Percentiles rank a stretch among this genome's conserved stretches.
Evolutionary conservation across 2,797 vertebrate genomes (phyloP).

Genomic region (Argyrosomus regius): DNA sequence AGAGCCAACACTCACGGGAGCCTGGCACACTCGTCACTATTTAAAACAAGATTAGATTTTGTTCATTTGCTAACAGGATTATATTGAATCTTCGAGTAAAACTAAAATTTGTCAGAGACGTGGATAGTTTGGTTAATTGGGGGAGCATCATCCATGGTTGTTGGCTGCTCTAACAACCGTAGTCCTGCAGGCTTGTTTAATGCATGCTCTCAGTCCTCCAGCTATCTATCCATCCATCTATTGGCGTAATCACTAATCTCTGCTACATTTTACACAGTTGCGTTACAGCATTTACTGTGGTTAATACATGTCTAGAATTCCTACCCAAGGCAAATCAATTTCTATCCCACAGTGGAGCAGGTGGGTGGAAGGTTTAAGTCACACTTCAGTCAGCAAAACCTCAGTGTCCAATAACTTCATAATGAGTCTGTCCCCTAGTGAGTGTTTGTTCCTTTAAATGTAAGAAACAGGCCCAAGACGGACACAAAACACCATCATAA

Average conservation of each 20-base stretch:
- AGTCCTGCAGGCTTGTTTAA: slow-evolving; percentile 13
- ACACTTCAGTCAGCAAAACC: slow-evolving; percentile 62
- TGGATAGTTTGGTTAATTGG: slow-evolving; percentile 47
- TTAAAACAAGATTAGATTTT: slow-evolving; percentile 69
- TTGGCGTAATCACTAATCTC: slow-evolving; percentile 25
- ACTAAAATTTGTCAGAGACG: slow-evolving; percentile 32
- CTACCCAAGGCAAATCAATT: slow-evolving; percentile 59
- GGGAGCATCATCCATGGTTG: slow-evolving; percentile 16
- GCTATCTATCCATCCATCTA: slow-evolving; percentile 27
- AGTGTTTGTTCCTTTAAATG: slow-evolving; percentile 50
- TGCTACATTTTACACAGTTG: slow-evolving; percentile 15
- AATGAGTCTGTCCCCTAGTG: slow-evolving; percentile 46
- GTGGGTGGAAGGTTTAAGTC: slow-evolving; percentile 51
- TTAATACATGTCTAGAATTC: slow-evolving; percentile 39
- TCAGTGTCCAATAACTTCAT: slow-evolving; percentile 24
- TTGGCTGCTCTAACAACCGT: slow-evolving; percentile 38
- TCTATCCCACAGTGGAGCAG: slow-evolving; percentile 38
- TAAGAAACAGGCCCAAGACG: slow-evolving; percentile 17
- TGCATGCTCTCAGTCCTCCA: background rate
- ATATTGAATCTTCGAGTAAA: slow-evolving; percentile 51
- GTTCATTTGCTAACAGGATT: slow-evolving; percentile 68
- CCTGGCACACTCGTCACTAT: slow-evolving; percentile 55
- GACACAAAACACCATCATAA: slow-evolving; percentile 8
- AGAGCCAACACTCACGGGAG: slow-evolving; percentile 55
- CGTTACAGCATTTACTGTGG: slow-evolving; percentile 17